These are phyloP conservation scores for Sinelater perroti DNA, from an alignment of 2,888 invertebrate genomes.

Conservation along the genomic window DNA sequence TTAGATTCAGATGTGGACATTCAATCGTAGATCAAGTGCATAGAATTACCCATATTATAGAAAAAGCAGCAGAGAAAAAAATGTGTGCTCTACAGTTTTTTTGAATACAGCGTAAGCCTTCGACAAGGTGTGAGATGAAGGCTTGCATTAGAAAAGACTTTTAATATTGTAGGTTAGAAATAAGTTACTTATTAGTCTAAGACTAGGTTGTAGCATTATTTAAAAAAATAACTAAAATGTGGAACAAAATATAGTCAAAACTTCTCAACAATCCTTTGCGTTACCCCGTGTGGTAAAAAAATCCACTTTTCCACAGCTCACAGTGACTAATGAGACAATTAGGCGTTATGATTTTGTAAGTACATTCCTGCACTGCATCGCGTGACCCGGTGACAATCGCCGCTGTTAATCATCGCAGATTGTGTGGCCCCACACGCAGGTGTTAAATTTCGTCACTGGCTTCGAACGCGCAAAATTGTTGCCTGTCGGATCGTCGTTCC, in stretches of 20 bases:
- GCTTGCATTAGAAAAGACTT: too few species aligned
- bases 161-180: too few species aligned
- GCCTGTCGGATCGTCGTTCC: background rate
- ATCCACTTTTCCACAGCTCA: background rate
- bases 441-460: background rate
- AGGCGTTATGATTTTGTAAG: slow-evolving; percentile 9
- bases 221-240: too few species aligned
- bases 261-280: background rate
- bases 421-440: background rate
- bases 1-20: too few species aligned
- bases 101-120: too few species aligned
- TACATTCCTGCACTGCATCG: slow-evolving; percentile 15
- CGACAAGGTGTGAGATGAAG: too few species aligned
- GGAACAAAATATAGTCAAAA: background rate
- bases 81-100: too few species aligned
- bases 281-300: slow-evolving; percentile 5
- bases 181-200: too few species aligned
- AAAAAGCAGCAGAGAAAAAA: too few species aligned
- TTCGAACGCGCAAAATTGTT: background rate
- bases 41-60: too few species aligned
- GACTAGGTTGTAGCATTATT: too few species aligned
- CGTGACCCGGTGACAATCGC: slow-evolving; percentile 10
- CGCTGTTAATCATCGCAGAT: slow-evolving; percentile 10
- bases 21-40: too few species aligned
- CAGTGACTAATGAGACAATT: slow-evolving; percentile 9